Base-by-base conservation (phyloP, 2,888 invertebrate species). In the Carpatolechia fugitivella region DNA sequence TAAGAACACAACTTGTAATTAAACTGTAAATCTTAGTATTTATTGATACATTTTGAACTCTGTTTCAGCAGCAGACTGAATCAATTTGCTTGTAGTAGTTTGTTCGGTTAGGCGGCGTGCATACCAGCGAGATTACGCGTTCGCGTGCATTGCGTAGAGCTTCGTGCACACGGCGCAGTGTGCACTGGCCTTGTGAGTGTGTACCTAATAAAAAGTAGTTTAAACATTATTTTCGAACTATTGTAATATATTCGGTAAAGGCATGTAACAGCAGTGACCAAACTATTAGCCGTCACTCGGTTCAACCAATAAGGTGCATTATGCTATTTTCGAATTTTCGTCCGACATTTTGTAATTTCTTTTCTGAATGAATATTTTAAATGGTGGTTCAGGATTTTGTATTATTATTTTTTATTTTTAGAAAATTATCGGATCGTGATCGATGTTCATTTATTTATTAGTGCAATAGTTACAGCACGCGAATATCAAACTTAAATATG, bases 61-160 rank as follows among this genome's bases (percentile, higher is more conserved):
- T 56, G 44, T 55, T 49, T 14, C 52, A 52, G 14, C 18, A 59
- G 44, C 44, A 44, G 49, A 52, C 57, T 55, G 57, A 58, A 56
- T 59, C 61, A 52, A 55, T 62, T 59, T 51, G 56, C 58, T 57
- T 59, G 53, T 50, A 38, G 56, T 60, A 60, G 60, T 56, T 58
- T 54, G 60, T 58, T 56, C 51, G 52, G 54, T 63, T 54, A 52
- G 60, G 56, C 58, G 24, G 52, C 41, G 52, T 52, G 54, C 48
- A 56, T 55, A 51, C 20, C 13, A 20, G 49, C 48, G 49, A 30
- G 18, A 29, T 11, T 31, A 24, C 36, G 13, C 44, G 16, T 51
- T 38, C 2, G 14, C 16, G 30, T 47, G 16, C 36, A n/a, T 38
- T 2, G 14, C 16, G 30, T 47, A 29, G 38, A n/a, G 54, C 29